Evolutionary conservation across 1,140 invertebrate species (phyloP), one percentile per base, ranked within the genome.

Genomic region (Lepidurus arcticus): DNA sequence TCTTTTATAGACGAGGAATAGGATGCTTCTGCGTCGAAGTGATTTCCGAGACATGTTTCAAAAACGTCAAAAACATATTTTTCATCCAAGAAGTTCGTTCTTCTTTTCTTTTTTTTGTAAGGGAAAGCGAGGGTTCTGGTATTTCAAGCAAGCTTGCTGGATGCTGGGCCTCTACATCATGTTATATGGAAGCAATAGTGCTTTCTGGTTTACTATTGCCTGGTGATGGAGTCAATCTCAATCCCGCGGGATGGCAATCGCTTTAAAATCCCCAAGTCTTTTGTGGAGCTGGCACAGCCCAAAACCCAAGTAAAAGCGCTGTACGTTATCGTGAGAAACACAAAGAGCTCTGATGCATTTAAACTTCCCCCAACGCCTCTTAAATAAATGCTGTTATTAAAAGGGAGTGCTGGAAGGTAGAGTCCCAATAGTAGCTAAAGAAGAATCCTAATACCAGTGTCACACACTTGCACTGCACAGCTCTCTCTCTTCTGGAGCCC

Each of bases 351-450:
- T 21, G 53, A 65, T 65, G 53, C 53, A n/a, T 10, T 65, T 65
- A 65, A 65, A 65, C 53, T 65, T 65, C 53, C 13, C 53, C 53
- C 21, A 9, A 65, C 13, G 53, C 53, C 53, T 65, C 53, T 65
- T 65, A 65, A 65, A 65, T 65, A 65, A 65, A 65, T 65, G 53
- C 53, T 65, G 53, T 65, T 65, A 65, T 65, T 65, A 65, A 65
- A 65, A 65, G 53, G 13, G 53, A 65, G 53, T 65, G 24, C 24
- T 24, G 53, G 53, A 65, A 65, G 21, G 53, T 13, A 34, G 34
- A 34, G 34, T 34, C 34, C 34, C 34, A n/a, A 21, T 65, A 9
- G n/a, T 65, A 65, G 9, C 13, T 21, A 65, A 9, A 21, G 21
- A 65, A 7, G 9, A 9, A 21, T 21, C 21, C 21, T 65, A 65